Evolutionary conservation across 2,888 invertebrate genomes (phyloP).

Genomic region (Stramonita haemastoma): DNA sequence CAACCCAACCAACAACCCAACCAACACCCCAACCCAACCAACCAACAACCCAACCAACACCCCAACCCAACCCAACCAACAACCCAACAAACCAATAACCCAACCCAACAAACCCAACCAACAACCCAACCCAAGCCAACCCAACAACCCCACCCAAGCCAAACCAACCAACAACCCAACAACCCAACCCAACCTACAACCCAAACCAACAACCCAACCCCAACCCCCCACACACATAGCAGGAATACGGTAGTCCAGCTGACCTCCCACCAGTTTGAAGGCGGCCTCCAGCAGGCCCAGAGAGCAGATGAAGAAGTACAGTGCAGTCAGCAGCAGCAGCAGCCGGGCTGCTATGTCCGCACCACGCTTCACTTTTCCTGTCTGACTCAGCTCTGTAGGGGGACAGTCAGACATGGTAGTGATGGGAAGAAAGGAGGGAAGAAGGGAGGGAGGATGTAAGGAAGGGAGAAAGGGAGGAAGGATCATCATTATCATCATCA

Average conservation of each 20-base stretch:
- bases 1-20: too few species aligned
- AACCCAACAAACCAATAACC: too few species aligned
- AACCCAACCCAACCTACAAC: too few species aligned
- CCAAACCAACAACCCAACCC: too few species aligned
- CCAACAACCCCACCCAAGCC: too few species aligned
- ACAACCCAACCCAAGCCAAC: too few species aligned
- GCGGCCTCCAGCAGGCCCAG: conserved; percentile 70
- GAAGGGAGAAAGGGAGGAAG: not conserved
- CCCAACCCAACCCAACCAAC: too few species aligned
- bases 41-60: too few species aligned
- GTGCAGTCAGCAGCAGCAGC: conserved; percentile 57
- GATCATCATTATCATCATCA: not conserved
- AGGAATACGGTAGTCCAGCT: conserved; percentile 28
- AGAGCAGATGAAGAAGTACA: conserved; percentile 72
- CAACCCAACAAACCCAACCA: too few species aligned
- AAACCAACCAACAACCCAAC: too few species aligned
- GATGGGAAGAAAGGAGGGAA: not conserved
- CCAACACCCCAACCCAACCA: too few species aligned
- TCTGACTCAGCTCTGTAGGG: conserved; percentile 36
- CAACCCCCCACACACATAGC: too few species aligned
- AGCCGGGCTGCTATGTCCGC: conserved; percentile 60
- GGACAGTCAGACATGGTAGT: not conserved
- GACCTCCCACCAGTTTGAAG: conserved; percentile 69
- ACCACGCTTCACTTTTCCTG: conserved; percentile 49
- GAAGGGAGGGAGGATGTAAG: not conserved